Evolutionary conservation across 2,888 invertebrate genomes (phyloP).

Genomic region (Drosophila tanythrix): DNA sequence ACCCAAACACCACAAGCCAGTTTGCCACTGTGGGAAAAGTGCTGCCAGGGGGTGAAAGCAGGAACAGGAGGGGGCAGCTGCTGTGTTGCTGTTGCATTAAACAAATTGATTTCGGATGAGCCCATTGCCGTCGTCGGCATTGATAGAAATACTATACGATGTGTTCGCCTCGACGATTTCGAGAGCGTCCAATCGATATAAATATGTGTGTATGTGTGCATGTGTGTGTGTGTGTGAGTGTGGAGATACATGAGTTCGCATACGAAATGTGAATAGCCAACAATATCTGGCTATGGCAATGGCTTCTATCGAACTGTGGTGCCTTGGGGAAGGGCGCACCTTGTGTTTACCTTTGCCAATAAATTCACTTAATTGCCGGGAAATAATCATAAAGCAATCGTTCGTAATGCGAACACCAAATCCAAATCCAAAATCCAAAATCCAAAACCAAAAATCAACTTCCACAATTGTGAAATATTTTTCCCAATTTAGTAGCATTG

Average conservation of each 20-base stretch:
- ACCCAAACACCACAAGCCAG: constrained; percentile 22
- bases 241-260: constrained; percentile 9
- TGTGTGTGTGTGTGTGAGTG: neutral
- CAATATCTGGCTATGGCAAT: constrained; percentile 17
- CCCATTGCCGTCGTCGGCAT: constrained; percentile 48
- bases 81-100: constrained; percentile 56
- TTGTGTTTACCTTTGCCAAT: constrained; percentile 81
- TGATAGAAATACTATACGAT: constrained; percentile 71
- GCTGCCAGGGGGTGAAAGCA: neutral
- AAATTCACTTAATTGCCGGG: constrained; percentile 84
- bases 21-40: constrained; percentile 51
- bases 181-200: constrained; percentile 66
- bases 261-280: constrained; percentile 35
- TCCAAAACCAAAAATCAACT: constrained; percentile 11
- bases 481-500: constrained; percentile 30
- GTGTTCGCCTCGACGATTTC: constrained; percentile 56
- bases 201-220: constrained; percentile 13
- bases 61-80: neutral
- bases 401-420: constrained; percentile 60
- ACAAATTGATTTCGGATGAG: constrained; percentile 79
- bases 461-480: constrained; percentile 56
- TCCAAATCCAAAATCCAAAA: constrained; percentile 12
- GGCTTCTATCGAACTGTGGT: constrained; percentile 11
- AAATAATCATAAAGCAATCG: constrained; percentile 84
- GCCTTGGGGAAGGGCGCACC: constrained; percentile 12